phyloP scores from a whole-genome alignment of 1,140 invertebrate genomes.

The Chironomus striatipennis region DNA sequence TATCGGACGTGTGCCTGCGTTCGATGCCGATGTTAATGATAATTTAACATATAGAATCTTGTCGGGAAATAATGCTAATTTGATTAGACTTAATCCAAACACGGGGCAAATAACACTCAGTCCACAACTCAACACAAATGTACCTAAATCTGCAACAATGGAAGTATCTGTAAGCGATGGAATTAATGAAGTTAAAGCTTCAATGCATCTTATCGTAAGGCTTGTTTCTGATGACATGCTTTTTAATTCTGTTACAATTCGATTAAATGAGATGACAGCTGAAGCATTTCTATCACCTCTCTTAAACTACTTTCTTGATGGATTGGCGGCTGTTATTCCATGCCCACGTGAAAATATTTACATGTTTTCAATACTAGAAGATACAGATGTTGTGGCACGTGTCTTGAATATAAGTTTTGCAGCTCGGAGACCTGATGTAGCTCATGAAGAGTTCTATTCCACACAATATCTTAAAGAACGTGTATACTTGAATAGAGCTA shows the following conservation, averaged over 20 bases:
- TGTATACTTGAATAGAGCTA: conserved; percentile 84
- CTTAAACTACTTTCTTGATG: conserved; percentile 82
- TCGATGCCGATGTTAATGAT: conserved; percentile 87
- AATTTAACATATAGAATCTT: conserved; percentile 73
- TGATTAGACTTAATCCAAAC: conserved; percentile 74
- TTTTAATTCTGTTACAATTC: conserved; percentile 87
- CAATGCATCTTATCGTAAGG: conserved; percentile 79
- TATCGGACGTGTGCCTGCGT: conserved; percentile 85
- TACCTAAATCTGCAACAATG: conserved; percentile 87
- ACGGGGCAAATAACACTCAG: conserved; percentile 81
- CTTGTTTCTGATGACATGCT: conserved; percentile 93
- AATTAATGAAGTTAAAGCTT: conserved; percentile 81
- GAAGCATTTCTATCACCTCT: conserved; percentile 88
- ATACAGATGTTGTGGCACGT: conserved; percentile 75
- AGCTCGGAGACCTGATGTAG: conserved; percentile 65
- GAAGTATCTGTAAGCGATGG: conserved; percentile 88
- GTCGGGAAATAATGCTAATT: conserved; percentile 86
- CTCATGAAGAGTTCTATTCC: conserved; percentile 71
- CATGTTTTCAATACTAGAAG: conserved; percentile 88
- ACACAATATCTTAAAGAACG: conserved; percentile 85
- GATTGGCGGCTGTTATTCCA: conserved; percentile 83
- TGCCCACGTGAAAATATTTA: conserved; percentile 89
- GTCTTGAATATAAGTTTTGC: conserved; percentile 95
- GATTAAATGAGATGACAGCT: conserved; percentile 86
- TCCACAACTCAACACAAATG: conserved; percentile 90